Percentiles rank a stretch among this genome's conserved stretches.
These are phyloP conservation scores for Eurosta solidaginis DNA, from an alignment of 1,140 invertebrate species.

Conservation along the genomic window DNA sequence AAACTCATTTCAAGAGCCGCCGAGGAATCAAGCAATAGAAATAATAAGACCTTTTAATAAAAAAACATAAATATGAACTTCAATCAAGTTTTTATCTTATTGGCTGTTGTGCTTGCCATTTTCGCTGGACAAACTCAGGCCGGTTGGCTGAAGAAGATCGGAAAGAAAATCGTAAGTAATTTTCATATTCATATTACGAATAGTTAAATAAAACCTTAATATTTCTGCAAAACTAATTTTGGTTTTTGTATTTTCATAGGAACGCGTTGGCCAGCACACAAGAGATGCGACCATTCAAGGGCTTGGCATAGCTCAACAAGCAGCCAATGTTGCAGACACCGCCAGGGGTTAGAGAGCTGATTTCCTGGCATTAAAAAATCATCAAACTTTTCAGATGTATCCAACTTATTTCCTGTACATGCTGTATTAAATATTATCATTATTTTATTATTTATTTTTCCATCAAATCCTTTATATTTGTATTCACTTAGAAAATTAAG, in stretches of 20 bases:
- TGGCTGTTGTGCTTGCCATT: constrained; percentile 45
- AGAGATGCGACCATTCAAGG: constrained; percentile 52
- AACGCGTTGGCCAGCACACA: constrained; percentile 52
- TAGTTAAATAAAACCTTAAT: too few relatives aligned
- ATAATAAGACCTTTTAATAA: not conserved
- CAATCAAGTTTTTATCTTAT: constrained; percentile 49
- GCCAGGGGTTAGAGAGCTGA: not conserved
- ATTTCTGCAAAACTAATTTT: not conserved
- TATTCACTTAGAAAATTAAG: too few relatives aligned
- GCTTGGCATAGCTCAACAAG: constrained; percentile 50
- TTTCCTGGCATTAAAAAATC: not conserved
- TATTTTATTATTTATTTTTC: too few relatives aligned
- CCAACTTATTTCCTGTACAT: too few relatives aligned
- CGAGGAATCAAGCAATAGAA: not conserved
- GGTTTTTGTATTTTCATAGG: constrained; percentile 35
- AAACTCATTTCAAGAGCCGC: not conserved
- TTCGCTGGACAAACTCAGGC: constrained; percentile 48
- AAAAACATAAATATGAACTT: constrained; percentile 46
- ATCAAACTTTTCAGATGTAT: too few relatives aligned
- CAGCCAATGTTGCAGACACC: constrained; percentile 52
- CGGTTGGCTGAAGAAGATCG: constrained; percentile 50
- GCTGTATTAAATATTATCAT: too few relatives aligned
- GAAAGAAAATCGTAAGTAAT: constrained; percentile 43
- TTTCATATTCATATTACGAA: too few relatives aligned
- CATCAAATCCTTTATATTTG: too few relatives aligned